Conservation (phyloP, 2,888 invertebrate genomes). For the Hybos culiciformis region DNA sequence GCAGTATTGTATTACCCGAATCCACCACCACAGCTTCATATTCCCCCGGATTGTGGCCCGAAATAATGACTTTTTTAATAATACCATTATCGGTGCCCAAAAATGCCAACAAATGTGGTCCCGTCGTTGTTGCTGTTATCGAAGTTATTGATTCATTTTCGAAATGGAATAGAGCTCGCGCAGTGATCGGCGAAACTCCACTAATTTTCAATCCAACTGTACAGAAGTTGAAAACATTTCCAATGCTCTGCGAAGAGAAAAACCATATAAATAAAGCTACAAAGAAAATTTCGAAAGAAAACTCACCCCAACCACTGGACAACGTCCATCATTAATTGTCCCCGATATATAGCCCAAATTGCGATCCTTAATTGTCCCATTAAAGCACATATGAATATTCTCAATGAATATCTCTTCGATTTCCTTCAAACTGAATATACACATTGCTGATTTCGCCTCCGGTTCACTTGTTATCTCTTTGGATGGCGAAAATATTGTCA, state of each 20-base stretch:
- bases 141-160: conserved; percentile 70
- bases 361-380: conserved; percentile 83
- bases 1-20: conserved; percentile 61
- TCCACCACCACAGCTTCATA: conserved; percentile 80
- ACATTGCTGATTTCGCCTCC: conserved; percentile 72
- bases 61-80: conserved; percentile 69
- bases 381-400: conserved; percentile 95
- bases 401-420: conserved; percentile 89
- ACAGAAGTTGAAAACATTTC: conserved; percentile 84
- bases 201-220: conserved; percentile 86
- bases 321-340: conserved; percentile 79
- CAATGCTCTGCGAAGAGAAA: conserved; percentile 46
- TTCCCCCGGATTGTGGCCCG: conserved; percentile 58
- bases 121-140: conserved; percentile 74
- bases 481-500: conserved; percentile 82
- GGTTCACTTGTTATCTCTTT: conserved; percentile 77
- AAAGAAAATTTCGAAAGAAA: background rate
- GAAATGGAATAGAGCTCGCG: conserved; percentile 63
- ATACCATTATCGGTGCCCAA: conserved; percentile 76
- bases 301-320: conserved; percentile 68
- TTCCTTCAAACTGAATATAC: conserved; percentile 80
- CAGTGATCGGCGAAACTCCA: conserved; percentile 69
- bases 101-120: conserved; percentile 86
- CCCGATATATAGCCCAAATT: conserved; percentile 87
- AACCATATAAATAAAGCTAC: conserved; percentile 3